Evolutionary conservation across 2,888 invertebrate species (phyloP), one percentile per base, ranked within the genome.

Genomic region (Nemotelus pantherinus): DNA sequence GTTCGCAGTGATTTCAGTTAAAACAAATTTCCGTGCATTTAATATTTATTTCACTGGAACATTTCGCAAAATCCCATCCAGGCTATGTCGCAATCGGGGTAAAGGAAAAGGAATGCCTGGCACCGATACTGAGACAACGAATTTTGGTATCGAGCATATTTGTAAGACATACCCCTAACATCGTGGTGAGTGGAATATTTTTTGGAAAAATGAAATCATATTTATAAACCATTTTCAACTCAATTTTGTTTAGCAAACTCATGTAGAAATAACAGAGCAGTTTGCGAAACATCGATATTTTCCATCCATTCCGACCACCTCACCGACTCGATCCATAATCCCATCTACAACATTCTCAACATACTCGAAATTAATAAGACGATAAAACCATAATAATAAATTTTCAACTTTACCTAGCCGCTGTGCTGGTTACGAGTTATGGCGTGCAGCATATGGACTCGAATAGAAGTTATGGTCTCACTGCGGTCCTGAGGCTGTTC

Each of bases 331-430:
- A 25, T 25, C 25, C 25, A 25, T 25, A 25, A 25, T 25, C 25
- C 25, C 25, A 25, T 25, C 25, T 25, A 25, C 25, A 25, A 25
- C 25, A 25, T 68, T 45, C 72, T 44, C 47, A 60, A 41, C 57
- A 57, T 67, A 67, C 55, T 47, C 67, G 63, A 77, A 79, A 79
- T 79, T 79, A 79, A 77, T 74, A 79, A 77, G 77, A 74, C 68
- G 63, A 79, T 77, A 68, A 65, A 50, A 48, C 79, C 77, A 77
- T 79, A 77, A 79, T 68, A 79, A 79, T 79, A 79, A 79, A 79
- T 79, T 77, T 72, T 68, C 70, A 43, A 50, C 64, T 57, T n/a
- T 64, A 57, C 57, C 57, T 63, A n/a, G 39, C 63, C 39, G 63
- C 39, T 71, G 77, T 60, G 77, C 71, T 76, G 25, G 48, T 53